Evolutionary conservation across 2,888 invertebrate species (phyloP).

Genomic region (Lapara coniferarum): DNA sequence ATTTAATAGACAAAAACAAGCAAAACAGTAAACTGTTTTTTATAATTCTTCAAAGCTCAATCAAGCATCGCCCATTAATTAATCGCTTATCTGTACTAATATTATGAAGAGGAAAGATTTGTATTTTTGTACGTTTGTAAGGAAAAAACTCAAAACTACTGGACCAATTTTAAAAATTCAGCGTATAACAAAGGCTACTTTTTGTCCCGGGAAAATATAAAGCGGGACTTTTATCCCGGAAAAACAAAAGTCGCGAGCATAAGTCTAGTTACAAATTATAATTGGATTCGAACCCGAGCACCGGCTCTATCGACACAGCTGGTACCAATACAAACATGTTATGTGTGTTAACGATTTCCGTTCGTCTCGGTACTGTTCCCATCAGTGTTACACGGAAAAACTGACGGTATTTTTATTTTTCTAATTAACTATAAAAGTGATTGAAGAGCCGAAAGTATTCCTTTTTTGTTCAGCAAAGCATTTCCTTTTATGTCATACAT

Average conservation of each 20-base stretch:
- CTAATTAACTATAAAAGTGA: slow-evolving; percentile 15
- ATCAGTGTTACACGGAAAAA: slow-evolving; percentile 6
- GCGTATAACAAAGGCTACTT: too few species aligned
- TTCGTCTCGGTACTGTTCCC: slow-evolving; percentile 10
- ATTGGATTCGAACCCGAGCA: neutral
- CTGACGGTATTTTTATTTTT: slow-evolving; percentile 12
- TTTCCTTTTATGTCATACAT: neutral
- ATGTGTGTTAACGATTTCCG: slow-evolving; percentile 24
- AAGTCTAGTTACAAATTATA: neutral
- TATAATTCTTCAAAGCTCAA: neutral
- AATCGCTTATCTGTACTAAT: neutral
- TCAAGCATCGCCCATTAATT: neutral
- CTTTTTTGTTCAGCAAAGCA: neutral
- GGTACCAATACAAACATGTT: slow-evolving; percentile 22
- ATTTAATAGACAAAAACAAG: too few species aligned
- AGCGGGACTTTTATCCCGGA: too few species aligned
- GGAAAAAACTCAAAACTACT: too few species aligned
- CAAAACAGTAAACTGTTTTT: too few species aligned
- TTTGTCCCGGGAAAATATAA: too few species aligned
- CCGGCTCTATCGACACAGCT: slow-evolving; percentile 6
- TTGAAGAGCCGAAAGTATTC: neutral
- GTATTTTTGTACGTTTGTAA: too few species aligned
- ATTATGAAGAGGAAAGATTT: too few species aligned
- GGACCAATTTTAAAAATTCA: too few species aligned
- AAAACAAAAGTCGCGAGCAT: neutral